phyloP scores from a whole-genome alignment of 2,888 invertebrate species.

The Stenchaetothrips biformis region DNA sequence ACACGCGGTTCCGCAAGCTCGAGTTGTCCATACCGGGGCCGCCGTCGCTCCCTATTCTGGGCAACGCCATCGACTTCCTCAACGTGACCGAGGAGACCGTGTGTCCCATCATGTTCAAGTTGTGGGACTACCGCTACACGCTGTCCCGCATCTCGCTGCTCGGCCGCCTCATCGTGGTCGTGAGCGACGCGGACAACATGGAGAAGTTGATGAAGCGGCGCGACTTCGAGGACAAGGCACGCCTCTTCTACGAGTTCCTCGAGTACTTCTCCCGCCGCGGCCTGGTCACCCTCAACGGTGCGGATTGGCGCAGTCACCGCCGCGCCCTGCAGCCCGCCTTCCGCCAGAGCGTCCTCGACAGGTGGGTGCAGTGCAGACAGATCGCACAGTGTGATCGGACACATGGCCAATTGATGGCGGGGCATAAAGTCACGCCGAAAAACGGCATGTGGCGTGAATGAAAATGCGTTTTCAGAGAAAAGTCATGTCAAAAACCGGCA shows the following conservation, averaged over 20 bases:
- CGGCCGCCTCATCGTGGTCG: background rate
- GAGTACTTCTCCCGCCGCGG: background rate
- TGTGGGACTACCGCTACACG: background rate
- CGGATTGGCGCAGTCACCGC: background rate
- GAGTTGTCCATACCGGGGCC: no score
- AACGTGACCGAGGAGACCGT: background rate
- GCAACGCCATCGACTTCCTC: no score
- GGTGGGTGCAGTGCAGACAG: no score
- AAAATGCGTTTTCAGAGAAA: no score
- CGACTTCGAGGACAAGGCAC: background rate
- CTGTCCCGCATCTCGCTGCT: background rate
- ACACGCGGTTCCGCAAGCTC: no score
- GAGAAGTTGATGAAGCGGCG: background rate
- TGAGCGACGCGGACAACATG: background rate
- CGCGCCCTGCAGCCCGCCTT: background rate
- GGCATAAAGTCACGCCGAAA: no score
- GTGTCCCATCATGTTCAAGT: background rate
- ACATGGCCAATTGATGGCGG: no score
- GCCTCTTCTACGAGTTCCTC: background rate
- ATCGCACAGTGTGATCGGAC: no score
- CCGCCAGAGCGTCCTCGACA: background rate
- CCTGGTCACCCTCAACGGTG: background rate
- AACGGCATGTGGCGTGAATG: no score
- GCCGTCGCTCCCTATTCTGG: no score
- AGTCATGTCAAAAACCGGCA: no score